A percentile compares a stretch with the other conserved stretches of the same genome.
These are phyloP conservation scores for Epinephelus awoara DNA, from an alignment of 2,797 vertebrate genomes.

Conservation along the genomic window DNA sequence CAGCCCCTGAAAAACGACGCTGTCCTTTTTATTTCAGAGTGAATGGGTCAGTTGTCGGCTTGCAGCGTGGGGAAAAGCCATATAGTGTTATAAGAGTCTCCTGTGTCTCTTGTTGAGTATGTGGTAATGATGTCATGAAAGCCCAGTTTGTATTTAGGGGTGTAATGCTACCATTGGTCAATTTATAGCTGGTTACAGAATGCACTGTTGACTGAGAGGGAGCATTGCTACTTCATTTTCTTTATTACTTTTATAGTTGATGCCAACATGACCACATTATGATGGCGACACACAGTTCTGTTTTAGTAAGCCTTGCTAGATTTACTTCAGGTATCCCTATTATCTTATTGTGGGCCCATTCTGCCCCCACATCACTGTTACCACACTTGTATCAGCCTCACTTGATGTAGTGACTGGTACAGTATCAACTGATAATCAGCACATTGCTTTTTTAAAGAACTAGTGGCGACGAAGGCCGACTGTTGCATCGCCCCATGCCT, in stretches of 20 bases:
- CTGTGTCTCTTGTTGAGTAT: constrained; percentile 63
- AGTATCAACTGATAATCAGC: background rate
- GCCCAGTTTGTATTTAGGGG: constrained; percentile 56
- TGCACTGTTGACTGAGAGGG: constrained; percentile 45
- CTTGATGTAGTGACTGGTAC: constrained; percentile 6
- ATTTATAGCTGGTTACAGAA: constrained; percentile 63
- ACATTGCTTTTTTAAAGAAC: background rate
- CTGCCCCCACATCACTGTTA: constrained; percentile 18
- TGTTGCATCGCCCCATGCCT: no score
- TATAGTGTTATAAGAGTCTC: constrained; percentile 63
- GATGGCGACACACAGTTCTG: constrained; percentile 32
- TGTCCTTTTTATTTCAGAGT: constrained; percentile 53
- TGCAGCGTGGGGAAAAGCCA: constrained; percentile 40
- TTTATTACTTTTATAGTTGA: constrained; percentile 51
- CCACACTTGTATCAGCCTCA: background rate
- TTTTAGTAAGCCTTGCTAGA: constrained; percentile 29
- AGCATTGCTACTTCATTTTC: constrained; percentile 50
- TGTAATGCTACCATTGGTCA: constrained; percentile 56
- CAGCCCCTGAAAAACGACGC: constrained; percentile 57
- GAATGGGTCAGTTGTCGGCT: constrained; percentile 53
- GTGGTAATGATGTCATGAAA: constrained; percentile 78
- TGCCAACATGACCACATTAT: constrained; percentile 50
- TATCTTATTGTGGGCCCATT: background rate
- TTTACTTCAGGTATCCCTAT: background rate
- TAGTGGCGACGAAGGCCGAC: no score